phyloP scores from a whole-genome alignment of 2,797 vertebrate species.

The Microctenopoma lineatum region DNA sequence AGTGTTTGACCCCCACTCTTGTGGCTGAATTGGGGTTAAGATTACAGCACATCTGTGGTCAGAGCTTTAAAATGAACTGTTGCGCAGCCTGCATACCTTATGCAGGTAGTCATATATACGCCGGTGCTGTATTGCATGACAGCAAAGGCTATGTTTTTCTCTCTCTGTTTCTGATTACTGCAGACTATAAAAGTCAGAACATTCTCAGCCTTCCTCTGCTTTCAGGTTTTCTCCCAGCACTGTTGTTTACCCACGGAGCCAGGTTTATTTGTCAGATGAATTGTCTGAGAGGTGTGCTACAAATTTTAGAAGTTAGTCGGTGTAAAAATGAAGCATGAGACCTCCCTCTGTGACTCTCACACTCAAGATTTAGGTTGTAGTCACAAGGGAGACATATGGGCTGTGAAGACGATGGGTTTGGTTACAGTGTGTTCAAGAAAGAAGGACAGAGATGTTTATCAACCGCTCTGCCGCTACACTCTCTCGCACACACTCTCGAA shows the following conservation, averaged over 20 bases:
- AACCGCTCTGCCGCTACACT: conserved; percentile 39
- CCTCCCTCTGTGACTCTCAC: conserved; percentile 53
- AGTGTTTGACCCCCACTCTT: not conserved
- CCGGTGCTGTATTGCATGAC: not conserved
- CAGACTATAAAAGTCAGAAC: conserved; percentile 1
- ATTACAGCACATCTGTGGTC: not conserved
- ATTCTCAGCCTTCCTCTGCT: not conserved
- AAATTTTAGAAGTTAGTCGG: conserved; percentile 47
- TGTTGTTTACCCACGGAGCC: conserved; percentile 15
- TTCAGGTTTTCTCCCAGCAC: conserved; percentile 1
- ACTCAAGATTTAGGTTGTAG: conserved; percentile 56
- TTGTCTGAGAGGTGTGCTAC: conserved; percentile 28
- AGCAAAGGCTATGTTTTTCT: not conserved
- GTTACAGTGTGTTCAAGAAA: conserved; percentile 55
- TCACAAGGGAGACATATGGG: conserved; percentile 65
- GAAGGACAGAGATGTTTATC: conserved; percentile 69
- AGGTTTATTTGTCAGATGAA: conserved; percentile 25
- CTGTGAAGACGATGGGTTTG: conserved; percentile 60
- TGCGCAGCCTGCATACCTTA: not conserved
- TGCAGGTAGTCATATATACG: not conserved
- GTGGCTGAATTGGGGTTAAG: not conserved
- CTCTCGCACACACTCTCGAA: conserved; percentile 37
- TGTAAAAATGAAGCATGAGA: conserved; percentile 48
- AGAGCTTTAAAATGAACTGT: not conserved
- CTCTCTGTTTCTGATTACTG: not conserved